Conservation (phyloP, 2,888 invertebrate species). For the Metallyticus violacea region DNA sequence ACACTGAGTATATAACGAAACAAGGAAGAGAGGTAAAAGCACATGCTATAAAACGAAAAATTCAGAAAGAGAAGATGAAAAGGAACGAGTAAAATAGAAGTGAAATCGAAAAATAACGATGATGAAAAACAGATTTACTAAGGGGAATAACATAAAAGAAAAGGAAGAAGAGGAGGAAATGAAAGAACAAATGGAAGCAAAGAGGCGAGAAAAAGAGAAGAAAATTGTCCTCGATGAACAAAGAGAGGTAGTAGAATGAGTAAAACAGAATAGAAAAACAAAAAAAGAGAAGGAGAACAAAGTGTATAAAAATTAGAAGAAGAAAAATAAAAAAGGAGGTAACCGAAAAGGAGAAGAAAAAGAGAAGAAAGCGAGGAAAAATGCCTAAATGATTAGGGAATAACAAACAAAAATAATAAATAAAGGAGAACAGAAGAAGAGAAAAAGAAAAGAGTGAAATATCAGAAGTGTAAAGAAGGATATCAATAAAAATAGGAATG, state of each 20-base stretch:
- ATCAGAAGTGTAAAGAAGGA: neutral
- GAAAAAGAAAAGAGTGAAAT: neutral
- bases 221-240: neutral
- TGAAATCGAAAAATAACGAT: neutral
- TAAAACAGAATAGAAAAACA: neutral
- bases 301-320: too few relatives aligned
- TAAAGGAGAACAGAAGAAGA: too few relatives aligned
- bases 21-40: neutral
- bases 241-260: neutral
- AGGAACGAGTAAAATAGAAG: neutral
- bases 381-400: neutral
- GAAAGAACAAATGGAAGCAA: neutral
- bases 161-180: neutral
- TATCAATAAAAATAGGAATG: neutral
- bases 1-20: neutral
- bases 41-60: neutral
- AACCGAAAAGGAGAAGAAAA: neutral
- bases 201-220: neutral
- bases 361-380: neutral
- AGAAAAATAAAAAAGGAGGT: neutral
- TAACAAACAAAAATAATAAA: neutral
- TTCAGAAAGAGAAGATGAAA: neutral
- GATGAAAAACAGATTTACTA: neutral
- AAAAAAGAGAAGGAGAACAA: neutral
- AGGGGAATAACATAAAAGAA: neutral